phyloP scores from a whole-genome alignment of 2,113 vertebrate species.

The Mobula hypostoma region DNA sequence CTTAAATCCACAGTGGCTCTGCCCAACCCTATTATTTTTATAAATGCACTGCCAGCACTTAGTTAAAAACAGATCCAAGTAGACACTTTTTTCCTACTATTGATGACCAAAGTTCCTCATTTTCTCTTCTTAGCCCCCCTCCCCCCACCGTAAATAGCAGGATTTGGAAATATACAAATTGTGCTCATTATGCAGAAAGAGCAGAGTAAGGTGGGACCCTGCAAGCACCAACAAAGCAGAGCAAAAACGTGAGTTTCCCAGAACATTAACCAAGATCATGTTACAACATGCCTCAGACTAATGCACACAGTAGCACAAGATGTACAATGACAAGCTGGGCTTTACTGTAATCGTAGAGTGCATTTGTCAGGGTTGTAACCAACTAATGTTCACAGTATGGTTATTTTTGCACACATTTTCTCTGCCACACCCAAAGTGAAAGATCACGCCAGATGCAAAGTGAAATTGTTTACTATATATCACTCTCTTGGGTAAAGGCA shows the following conservation, averaged over 20 bases:
- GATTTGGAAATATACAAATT: neutral
- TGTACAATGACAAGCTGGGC: neutral
- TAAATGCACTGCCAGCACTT: too few relatives aligned
- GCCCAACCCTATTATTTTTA: too few relatives aligned
- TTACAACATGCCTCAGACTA: neutral
- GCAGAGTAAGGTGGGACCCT: neutral
- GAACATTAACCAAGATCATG: neutral
- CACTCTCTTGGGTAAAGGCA: neutral
- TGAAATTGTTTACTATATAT: neutral
- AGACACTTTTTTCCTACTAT: too few relatives aligned
- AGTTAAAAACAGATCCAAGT: too few relatives aligned
- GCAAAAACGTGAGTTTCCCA: too few relatives aligned
- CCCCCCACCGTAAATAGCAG: too few relatives aligned
- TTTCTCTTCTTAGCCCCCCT: too few relatives aligned
- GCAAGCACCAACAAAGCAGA: neutral
- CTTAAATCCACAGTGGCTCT: too few relatives aligned
- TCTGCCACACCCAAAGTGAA: neutral
- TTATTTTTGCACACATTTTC: neutral
- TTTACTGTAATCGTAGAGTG: neutral
- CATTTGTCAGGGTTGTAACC: neutral
- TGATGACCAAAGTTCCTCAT: too few relatives aligned
- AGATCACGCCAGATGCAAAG: neutral
- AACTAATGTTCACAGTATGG: neutral
- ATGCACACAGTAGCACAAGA: neutral
- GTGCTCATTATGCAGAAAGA: neutral